phyloP scores from a whole-genome alignment of 1,140 invertebrate genomes.

The Gryllus bimaculatus region DNA sequence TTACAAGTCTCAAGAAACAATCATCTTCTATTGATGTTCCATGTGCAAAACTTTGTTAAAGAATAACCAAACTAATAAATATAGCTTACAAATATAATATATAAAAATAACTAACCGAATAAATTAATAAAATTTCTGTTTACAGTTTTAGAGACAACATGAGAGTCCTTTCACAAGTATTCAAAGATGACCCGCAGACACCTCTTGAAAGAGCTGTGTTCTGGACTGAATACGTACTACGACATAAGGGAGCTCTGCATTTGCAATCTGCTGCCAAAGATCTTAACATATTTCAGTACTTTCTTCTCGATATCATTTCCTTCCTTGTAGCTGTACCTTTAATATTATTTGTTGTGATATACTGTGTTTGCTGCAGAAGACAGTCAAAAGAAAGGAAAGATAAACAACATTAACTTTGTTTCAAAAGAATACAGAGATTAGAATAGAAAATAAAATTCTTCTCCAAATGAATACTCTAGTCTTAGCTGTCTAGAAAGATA shows the following conservation, averaged over 20 bases:
- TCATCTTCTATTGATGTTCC: no score
- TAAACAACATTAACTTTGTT: no score
- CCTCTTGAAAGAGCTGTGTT: constrained; percentile 27
- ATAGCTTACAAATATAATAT: no score
- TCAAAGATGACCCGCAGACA: constrained; percentile 25
- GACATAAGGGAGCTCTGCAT: constrained; percentile 27
- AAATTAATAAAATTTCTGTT: no score
- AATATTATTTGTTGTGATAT: not conserved
- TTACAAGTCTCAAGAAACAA: no score
- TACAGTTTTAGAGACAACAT: not conserved
- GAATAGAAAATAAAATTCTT: no score
- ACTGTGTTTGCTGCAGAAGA: not conserved
- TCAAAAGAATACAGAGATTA: no score
- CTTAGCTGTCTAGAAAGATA: no score
- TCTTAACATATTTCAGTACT: constrained; percentile 24
- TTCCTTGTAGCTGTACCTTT: not conserved
- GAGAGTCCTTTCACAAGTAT: constrained; percentile 7
- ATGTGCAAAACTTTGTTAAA: no score
- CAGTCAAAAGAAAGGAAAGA: no score
- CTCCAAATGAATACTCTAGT: no score
- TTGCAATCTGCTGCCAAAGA: constrained; percentile 21
- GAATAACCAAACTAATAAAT: no score
- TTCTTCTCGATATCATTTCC: constrained; percentile 23
- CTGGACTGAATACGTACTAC: constrained; percentile 30
- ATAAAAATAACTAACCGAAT: not conserved